phyloP scores from a whole-genome alignment of 92 coral and sea anemone species.

The Siderastrea radians region DNA sequence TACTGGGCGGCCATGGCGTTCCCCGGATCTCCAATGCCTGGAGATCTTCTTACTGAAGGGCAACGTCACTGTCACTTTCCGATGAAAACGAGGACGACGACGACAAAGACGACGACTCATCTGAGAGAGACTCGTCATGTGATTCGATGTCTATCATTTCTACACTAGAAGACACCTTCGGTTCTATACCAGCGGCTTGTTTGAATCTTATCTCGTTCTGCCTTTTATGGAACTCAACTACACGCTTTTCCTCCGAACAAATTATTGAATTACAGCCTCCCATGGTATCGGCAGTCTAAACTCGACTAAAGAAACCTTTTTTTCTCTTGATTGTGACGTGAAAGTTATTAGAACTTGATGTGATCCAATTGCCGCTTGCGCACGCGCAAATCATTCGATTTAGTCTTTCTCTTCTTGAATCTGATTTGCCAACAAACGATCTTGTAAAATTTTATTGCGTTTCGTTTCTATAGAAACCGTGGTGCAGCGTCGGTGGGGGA shows the following conservation, averaged over 20 bases:
- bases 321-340: background rate
- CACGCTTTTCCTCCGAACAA: background rate
- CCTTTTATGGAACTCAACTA: background rate
- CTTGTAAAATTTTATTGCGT: background rate
- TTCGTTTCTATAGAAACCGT: no score
- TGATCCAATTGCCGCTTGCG: background rate
- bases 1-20: constrained; percentile 6
- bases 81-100: constrained; percentile 4
- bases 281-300: background rate
- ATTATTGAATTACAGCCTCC: constrained; percentile 10
- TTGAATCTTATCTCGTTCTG: background rate
- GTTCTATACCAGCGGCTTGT: background rate
- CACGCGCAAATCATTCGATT: constrained; percentile 6
- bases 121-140: background rate
- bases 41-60: background rate
- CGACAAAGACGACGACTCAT: background rate
- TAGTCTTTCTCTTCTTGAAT: background rate
- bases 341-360: background rate
- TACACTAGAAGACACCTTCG: background rate
- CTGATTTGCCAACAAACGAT: background rate
- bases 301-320: background rate
- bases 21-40: constrained; percentile 4
- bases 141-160: background rate
- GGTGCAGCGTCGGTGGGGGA: no score
- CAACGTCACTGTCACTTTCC: background rate